Conservation (phyloP, 2,113 vertebrate species). For the Lagopus leucura region DNA sequence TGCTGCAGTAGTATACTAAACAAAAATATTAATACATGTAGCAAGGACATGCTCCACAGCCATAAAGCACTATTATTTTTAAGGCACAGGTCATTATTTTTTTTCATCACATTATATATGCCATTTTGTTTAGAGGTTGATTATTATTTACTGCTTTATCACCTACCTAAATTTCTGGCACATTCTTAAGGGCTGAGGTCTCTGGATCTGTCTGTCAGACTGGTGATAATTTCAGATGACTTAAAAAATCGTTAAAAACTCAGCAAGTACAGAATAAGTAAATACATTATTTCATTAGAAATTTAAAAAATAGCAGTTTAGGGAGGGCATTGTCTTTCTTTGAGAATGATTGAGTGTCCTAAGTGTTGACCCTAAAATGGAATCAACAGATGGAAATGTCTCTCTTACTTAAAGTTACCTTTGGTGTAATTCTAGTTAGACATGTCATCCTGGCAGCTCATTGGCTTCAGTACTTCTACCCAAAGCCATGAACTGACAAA, state of each 20-base stretch:
- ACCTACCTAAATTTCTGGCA: neutral
- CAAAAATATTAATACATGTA: neutral
- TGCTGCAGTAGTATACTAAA: neutral
- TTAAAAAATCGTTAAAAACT: neutral
- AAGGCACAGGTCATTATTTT: neutral
- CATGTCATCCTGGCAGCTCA: neutral
- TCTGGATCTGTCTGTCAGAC: neutral
- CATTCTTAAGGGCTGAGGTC: neutral
- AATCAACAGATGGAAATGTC: neutral
- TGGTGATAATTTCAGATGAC: neutral
- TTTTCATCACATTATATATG: neutral
- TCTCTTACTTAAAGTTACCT: neutral
- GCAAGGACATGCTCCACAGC: neutral
- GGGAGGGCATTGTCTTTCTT: accelerated
- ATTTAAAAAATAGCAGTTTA: neutral
- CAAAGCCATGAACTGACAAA: conserved; percentile 5
- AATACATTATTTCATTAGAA: neutral
- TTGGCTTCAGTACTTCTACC: neutral
- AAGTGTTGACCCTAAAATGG: neutral
- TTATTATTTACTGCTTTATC: neutral
- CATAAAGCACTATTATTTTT: neutral
- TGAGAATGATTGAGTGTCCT: neutral
- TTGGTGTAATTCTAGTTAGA: neutral
- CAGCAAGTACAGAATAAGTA: neutral
- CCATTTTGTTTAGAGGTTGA: neutral